phyloP scores from a whole-genome alignment of 2,888 invertebrate species.

The Drosophila flavopinicola region DNA sequence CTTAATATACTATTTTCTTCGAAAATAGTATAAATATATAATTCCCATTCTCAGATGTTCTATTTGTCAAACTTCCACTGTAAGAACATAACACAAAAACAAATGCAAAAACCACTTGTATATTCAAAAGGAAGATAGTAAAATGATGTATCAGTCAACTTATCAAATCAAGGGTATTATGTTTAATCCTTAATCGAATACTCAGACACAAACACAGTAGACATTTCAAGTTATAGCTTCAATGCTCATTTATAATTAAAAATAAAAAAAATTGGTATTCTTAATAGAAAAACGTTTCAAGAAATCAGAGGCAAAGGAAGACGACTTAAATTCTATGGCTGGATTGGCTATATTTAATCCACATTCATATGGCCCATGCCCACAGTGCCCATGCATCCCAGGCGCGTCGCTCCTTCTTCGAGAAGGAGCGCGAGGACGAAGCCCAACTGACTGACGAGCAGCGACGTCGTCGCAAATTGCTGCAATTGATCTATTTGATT shows the following conservation, averaged over 20 bases:
- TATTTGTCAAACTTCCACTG: no score
- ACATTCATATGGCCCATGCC: not conserved
- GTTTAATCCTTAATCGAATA: not conserved
- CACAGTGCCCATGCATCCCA: not conserved
- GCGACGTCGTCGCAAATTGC: not conserved
- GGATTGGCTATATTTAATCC: not conserved
- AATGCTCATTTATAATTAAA: not conserved
- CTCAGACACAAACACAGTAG: not conserved
- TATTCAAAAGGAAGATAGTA: no score
- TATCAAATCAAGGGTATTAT: no score
- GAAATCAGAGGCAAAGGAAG: not conserved
- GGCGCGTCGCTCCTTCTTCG: slow-evolving; percentile 32
- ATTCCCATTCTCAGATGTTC: no score
- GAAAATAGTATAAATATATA: no score
- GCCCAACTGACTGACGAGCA: slow-evolving; percentile 17
- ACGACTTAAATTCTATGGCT: not conserved
- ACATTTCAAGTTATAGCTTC: not conserved
- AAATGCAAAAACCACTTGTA: no score
- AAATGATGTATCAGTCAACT: no score
- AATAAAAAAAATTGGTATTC: no score
- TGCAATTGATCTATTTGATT: not conserved
- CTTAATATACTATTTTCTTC: no score
- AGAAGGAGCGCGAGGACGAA: slow-evolving; percentile 4
- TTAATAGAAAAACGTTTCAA: no score
- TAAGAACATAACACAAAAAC: no score